Evolutionary conservation across 2,113 vertebrate species (phyloP), one percentile per base, ranked within the genome.

Genomic region (Engystomops pustulosus): DNA sequence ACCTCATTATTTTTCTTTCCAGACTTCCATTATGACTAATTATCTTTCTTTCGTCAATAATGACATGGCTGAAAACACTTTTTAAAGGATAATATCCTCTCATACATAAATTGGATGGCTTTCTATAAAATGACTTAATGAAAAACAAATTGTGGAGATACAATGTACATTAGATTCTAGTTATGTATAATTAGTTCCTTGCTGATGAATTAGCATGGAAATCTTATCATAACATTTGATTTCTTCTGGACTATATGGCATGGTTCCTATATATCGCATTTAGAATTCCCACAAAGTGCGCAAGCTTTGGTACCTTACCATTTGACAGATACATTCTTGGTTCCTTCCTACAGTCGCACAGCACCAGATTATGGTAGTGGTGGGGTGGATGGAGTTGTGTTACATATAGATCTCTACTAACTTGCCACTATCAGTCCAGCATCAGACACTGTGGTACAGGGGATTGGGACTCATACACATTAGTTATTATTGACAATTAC

Each of bases 11-110:
- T 68, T 41, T 36, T 76, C 60, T 53, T 65, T 41, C 12, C 62
- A 38, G 32, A 78, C 30, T 27, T 34, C 58, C 72, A 84, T 78
- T 84, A 78, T 78, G 60, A 78, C 72, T 84, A 84, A 84, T 84
- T 84, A 55, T 69, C 45, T 62, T 65, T 11, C 82, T 25, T 68
- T 78, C 53, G 58, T 78, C 82, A 84, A 47, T 84, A 78, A 77
- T 67, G 72, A 77, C 60, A 68, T 8, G 47, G 30, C 44, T 78
- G 58, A 14, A 78, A 78, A 78, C 9, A 32, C 38, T 69, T 83
- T 76, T 44, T 53, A 34, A 9, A 14, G 41, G 44, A 68, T 51
- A 78, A 78, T 78, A 67, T 18, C 30, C 36, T 45, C 20, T 34
- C 45, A 55, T 30, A 44, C 27, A 69, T 78, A 47, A 83, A 81